Conservation (phyloP, 23 tunicate species). For the Phallusia fumigata region DNA sequence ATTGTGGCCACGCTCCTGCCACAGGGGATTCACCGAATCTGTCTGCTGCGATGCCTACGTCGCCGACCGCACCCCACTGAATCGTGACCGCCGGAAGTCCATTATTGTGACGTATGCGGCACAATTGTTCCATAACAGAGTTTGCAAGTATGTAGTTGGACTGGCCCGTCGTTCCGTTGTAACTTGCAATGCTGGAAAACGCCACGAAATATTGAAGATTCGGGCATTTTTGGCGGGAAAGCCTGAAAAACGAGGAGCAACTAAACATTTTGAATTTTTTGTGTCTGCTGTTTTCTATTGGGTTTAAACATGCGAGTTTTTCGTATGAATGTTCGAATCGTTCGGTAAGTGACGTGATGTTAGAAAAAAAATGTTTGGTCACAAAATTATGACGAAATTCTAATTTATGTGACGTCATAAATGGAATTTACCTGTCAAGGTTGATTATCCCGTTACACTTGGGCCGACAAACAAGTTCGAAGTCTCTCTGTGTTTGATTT, state of each 20-base stretch:
- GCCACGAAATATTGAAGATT: constrained; percentile 20
- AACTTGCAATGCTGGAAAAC: constrained; percentile 17
- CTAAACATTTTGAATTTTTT: too few species aligned
- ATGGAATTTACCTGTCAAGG: constrained; percentile 21
- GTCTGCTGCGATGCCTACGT: constrained; percentile 29
- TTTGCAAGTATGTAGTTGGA: constrained; percentile 28
- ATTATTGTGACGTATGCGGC: not conserved
- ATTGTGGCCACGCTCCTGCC: constrained; percentile 23
- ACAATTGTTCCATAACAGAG: constrained; percentile 26
- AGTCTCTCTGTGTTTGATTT: constrained; percentile 5
- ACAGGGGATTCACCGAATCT: constrained; percentile 8
- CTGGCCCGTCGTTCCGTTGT: constrained; percentile 17
- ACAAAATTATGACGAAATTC: not conserved
- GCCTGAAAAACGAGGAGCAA: constrained; percentile 7
- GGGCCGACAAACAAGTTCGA: constrained; percentile 9
- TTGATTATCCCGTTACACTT: constrained; percentile 24
- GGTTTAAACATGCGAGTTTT: too few species aligned
- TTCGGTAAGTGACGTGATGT: too few species aligned
- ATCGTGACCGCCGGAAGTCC: constrained; percentile 28
- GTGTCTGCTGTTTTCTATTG: too few species aligned
- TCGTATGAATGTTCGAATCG: too few species aligned
- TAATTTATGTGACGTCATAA: not conserved
- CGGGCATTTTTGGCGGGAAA: constrained; percentile 23
- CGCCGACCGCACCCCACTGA: constrained; percentile 42
- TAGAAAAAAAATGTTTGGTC: too few species aligned